phyloP scores from a whole-genome alignment of 2,113 vertebrate genomes.

The Rhagologus leucostigma region DNA sequence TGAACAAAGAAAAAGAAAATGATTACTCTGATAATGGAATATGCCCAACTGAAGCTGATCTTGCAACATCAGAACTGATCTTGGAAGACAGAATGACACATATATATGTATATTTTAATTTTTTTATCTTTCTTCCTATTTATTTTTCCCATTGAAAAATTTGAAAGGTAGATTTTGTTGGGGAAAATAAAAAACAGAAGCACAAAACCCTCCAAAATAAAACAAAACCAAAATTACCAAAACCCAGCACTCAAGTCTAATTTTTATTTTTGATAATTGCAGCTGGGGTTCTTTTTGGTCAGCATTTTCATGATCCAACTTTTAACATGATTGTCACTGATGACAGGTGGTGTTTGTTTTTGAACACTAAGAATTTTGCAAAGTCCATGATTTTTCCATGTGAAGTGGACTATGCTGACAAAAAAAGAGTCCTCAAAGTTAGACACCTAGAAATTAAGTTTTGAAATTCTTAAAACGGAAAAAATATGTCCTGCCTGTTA shows the following conservation, averaged over 20 bases:
- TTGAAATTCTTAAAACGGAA: not conserved
- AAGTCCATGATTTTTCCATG: not conserved
- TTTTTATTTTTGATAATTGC: not conserved
- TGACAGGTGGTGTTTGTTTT: not conserved
- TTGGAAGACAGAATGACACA: not conserved
- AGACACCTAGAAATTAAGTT: not conserved
- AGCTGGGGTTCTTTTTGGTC: not conserved
- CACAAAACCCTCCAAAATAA: not conserved
- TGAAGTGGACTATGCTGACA: not conserved
- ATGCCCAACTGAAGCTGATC: not conserved
- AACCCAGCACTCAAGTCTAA: accelerated
- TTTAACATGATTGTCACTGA: not conserved
- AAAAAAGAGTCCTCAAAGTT: not conserved
- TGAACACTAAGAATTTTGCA: not conserved
- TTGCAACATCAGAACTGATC: not conserved
- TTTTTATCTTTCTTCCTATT: not conserved
- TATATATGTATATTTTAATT: not conserved
- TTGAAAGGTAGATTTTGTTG: not conserved
- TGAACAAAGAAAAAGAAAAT: not conserved
- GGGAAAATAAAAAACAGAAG: not conserved
- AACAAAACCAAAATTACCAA: not conserved
- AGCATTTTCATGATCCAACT: not conserved
- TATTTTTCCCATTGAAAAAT: not conserved
- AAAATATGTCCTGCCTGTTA: not conserved
- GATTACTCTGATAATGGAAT: not conserved